phyloP scores from a whole-genome alignment of 2,797 vertebrate genomes.

The Hybognathus amarus region DNA sequence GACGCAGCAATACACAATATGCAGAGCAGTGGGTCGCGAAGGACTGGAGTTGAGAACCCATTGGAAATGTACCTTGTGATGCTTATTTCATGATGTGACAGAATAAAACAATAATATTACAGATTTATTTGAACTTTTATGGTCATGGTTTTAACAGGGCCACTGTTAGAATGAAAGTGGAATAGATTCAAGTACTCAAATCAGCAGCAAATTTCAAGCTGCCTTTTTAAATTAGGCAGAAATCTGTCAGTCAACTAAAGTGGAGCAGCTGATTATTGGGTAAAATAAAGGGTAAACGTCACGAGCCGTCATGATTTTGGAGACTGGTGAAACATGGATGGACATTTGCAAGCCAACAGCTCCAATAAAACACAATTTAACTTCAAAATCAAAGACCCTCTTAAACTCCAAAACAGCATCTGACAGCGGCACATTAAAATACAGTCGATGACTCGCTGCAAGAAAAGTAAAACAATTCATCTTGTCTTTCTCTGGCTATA shows the following conservation, averaged over 20 bases:
- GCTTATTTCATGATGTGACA: conserved; percentile 3
- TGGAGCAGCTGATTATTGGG: conserved; percentile 20
- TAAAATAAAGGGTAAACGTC: conserved; percentile 7
- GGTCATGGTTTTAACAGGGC: not conserved
- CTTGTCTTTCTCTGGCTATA: conserved; percentile 2
- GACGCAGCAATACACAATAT: too few species aligned
- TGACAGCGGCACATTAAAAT: conserved; percentile 24
- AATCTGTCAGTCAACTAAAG: conserved; percentile 4
- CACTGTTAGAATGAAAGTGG: not conserved
- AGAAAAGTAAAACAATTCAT: conserved; percentile 8
- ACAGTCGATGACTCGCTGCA: not conserved
- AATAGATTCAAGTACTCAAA: conserved; percentile 7
- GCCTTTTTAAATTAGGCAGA: not conserved
- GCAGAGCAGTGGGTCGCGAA: too few species aligned
- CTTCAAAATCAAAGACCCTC: not conserved
- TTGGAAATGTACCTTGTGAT: not conserved
- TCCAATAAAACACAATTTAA: conserved; percentile 6
- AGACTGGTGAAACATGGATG: conserved; percentile 1
- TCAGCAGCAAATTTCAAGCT: conserved; percentile 16
- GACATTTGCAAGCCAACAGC: conserved; percentile 13
- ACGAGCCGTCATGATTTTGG: conserved; percentile 13
- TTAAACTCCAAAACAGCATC: not conserved
- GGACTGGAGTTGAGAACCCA: too few species aligned
- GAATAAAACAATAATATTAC: not conserved
- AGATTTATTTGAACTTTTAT: not conserved